A percentile compares a stretch with the other conserved stretches of the same genome.
These are phyloP conservation scores for Muscidifurax raptorellus DNA, from an alignment of 1,140 invertebrate species.

Conservation along the genomic window DNA sequence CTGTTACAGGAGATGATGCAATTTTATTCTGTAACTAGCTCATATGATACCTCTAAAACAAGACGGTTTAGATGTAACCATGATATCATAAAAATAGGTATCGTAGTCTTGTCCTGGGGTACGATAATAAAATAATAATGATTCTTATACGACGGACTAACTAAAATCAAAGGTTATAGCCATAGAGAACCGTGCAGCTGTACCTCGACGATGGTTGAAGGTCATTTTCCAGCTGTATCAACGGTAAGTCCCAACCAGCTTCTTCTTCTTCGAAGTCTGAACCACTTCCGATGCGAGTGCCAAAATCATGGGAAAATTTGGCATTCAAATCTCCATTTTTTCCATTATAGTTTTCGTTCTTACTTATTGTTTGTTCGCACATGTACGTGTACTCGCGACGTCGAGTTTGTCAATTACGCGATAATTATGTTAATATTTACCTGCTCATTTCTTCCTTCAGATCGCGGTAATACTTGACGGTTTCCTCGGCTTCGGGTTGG, in stretches of 20 bases:
- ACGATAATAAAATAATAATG: neutral
- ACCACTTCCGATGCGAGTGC: conserved; percentile 74
- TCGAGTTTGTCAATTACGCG: neutral
- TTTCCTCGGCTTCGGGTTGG: conserved; percentile 71
- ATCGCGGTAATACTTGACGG: conserved; percentile 74
- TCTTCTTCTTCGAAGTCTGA: conserved; percentile 76
- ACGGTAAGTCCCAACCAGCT: conserved; percentile 76
- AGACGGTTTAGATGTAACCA: too few relatives aligned
- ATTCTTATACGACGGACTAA: neutral
- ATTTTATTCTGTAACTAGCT: too few relatives aligned
- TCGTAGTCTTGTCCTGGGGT: neutral
- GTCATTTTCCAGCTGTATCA: conserved; percentile 77
- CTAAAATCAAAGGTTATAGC: neutral
- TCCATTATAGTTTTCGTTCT: conserved; percentile 30
- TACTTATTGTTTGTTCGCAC: neutral
- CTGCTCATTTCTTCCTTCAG: conserved; percentile 77
- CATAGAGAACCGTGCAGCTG: conserved; percentile 40
- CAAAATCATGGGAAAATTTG: conserved; percentile 71
- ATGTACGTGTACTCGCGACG: neutral
- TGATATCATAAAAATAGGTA: neutral
- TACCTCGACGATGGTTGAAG: conserved; percentile 74
- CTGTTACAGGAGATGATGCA: neutral
- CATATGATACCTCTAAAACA: too few relatives aligned
- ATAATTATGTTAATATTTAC: conserved; percentile 65
- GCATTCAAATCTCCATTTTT: conserved; percentile 62